Conservation (phyloP, 2,797 vertebrate genomes). For the Clarias laeviceps region DNA sequence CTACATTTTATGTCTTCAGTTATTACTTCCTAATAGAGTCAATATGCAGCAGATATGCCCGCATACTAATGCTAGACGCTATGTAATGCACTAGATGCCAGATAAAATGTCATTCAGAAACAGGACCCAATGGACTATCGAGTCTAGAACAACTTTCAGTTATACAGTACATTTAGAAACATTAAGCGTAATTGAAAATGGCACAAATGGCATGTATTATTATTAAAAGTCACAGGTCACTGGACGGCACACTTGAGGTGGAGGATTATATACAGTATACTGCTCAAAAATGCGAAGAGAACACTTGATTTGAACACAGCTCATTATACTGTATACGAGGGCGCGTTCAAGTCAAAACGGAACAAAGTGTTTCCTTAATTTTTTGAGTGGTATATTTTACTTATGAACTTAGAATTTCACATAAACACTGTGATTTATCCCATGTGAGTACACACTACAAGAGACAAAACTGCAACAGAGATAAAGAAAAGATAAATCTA, state of each 20-base stretch:
- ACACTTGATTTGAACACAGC: no score
- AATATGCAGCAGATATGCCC: no score
- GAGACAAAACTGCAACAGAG: background rate
- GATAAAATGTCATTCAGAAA: background rate
- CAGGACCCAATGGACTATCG: background rate
- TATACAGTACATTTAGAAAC: background rate
- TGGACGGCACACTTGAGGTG: background rate
- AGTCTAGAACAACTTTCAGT: background rate
- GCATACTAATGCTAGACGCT: background rate
- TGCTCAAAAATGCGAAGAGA: no score
- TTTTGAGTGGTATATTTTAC: no score
- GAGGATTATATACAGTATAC: no score
- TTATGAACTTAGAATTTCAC: no score
- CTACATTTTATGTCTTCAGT: background rate
- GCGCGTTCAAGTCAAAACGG: no score
- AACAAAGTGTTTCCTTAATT: no score
- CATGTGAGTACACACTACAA: background rate
- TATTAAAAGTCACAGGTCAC: background rate
- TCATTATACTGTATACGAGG: no score
- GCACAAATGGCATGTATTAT: background rate
- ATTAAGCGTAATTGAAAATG: background rate
- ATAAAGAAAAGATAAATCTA: background rate
- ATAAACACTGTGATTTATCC: no score
- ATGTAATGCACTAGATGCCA: background rate
- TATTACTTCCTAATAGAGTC: background rate